phyloP scores from a whole-genome alignment of 2,113 vertebrate genomes.

The Mionectes macconnelli region DNA sequence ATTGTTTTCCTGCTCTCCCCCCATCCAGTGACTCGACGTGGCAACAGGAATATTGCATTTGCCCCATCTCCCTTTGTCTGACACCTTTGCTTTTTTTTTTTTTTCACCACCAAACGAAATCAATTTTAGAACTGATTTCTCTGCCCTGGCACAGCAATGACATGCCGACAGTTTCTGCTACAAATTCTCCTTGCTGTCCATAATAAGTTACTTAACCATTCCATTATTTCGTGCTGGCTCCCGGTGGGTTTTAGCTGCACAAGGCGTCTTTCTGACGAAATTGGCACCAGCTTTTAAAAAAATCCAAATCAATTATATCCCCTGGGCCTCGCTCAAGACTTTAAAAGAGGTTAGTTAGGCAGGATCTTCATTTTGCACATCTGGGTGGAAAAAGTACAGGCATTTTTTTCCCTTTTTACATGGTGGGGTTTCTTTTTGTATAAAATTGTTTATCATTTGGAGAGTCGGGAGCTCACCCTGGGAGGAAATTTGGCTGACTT shows the following conservation, averaged over 20 bases:
- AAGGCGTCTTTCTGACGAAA: constrained; percentile 24
- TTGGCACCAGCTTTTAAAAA: constrained; percentile 25
- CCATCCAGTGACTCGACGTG: neutral
- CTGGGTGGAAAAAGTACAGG: neutral
- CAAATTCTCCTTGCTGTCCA: constrained; percentile 49
- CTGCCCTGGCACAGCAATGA: constrained; percentile 37
- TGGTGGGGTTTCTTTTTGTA: neutral
- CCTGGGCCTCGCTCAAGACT: neutral
- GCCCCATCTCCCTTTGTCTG: constrained; percentile 11
- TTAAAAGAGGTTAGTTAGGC: constrained; percentile 29
- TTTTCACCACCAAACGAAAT: neutral
- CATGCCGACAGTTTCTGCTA: constrained; percentile 35
- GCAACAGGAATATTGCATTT: neutral
- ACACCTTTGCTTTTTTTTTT: neutral
- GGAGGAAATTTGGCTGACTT: constrained; percentile 37
- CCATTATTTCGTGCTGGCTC: constrained; percentile 20
- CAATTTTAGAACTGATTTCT: neutral
- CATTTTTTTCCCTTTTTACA: neutral
- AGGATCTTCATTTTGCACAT: neutral
- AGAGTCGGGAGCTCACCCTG: neutral
- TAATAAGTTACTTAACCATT: constrained; percentile 64
- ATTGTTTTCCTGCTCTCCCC: neutral
- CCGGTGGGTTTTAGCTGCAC: constrained; percentile 36
- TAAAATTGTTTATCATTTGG: neutral
- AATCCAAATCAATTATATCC: constrained; percentile 45